These are phyloP conservation scores for Mormyrus hasselquistii DNA, from an alignment of 2,797 vertebrate species.

Conservation along the genomic window DNA sequence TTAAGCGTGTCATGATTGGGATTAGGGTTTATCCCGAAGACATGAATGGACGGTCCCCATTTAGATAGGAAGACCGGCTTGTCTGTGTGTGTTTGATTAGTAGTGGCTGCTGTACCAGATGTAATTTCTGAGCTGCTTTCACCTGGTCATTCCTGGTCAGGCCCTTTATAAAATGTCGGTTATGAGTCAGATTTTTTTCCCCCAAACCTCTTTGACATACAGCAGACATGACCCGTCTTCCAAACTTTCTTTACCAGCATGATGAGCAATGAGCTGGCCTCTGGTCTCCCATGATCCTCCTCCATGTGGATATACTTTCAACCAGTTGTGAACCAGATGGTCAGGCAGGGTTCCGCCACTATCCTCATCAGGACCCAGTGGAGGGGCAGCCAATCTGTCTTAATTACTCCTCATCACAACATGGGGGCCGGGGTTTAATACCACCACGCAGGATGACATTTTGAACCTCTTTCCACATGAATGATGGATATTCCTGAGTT, in stretches of 20 bases:
- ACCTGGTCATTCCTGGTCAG: not conserved
- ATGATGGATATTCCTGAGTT: slow-evolving; percentile 14
- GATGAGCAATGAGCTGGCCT: not conserved
- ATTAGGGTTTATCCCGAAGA: no score
- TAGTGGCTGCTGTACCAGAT: not conserved
- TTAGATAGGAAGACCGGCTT: no score
- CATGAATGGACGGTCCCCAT: no score
- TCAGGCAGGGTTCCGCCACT: not conserved
- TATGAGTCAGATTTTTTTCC: not conserved
- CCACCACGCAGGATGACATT: slow-evolving; percentile 43
- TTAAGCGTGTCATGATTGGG: no score
- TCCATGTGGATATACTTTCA: not conserved
- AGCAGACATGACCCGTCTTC: not conserved
- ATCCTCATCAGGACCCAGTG: not conserved
- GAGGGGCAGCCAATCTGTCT: not conserved
- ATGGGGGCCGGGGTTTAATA: not conserved
- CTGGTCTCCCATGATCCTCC: not conserved
- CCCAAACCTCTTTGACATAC: not conserved
- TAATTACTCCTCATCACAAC: slow-evolving; percentile 8
- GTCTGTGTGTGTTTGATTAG: not conserved
- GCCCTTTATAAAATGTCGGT: not conserved
- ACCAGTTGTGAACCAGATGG: not conserved
- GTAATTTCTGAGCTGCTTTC: not conserved
- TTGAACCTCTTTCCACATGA: slow-evolving; percentile 47
- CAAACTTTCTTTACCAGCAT: not conserved